Evolutionary conservation across 2,888 invertebrate genomes (phyloP), one percentile per base, ranked within the genome.

Genomic region (Tinea trinotella): DNA sequence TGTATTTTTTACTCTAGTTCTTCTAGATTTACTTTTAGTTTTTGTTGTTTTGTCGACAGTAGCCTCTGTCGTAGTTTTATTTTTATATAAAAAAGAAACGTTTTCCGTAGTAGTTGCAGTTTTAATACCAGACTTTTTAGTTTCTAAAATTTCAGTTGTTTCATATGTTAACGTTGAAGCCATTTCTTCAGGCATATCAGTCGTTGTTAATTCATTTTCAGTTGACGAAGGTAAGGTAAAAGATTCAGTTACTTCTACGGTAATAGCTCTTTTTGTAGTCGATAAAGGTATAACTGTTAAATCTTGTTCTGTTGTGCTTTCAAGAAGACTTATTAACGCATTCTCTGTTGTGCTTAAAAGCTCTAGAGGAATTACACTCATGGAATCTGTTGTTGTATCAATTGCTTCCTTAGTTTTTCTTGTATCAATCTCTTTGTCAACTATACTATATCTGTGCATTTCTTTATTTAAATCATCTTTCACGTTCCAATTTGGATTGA

Each of bases 341-440:
- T 73, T 71, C 59, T 78, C 74, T 30, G 83, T 83, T 61, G 84
- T 85, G 63, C 76, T 79, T 57, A 78, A 52, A 57, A 84, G 63
- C 67, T 85, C 84, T 70, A 83, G 59, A 17, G 84, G 84, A 64
- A 85, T 76, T 18, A 80, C 76, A 63, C 72, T 76, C 57, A 67
- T 68, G 59, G 77, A 76, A 63, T 67, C 57, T 13, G 70, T 67
- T 30, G 77, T 70, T 9, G 50, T 7, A 9, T 50, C 50, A 6
- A 40, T 40, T 13, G 40, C 7, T 13, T 7, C 22, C 1, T 10
- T 48, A 10, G 48, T 18, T 48, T 48, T 20, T 2, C 10, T 48
- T 18, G 17, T 9, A 9, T n/a, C 19, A 17, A 48, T 40, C n/a
- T 7, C n/a, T 9, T 50, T 40, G 55, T 70, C 74, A 48, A 73